These are phyloP conservation scores for Aphidius ervi DNA, from an alignment of 1,140 invertebrate genomes.

Conservation along the genomic window DNA sequence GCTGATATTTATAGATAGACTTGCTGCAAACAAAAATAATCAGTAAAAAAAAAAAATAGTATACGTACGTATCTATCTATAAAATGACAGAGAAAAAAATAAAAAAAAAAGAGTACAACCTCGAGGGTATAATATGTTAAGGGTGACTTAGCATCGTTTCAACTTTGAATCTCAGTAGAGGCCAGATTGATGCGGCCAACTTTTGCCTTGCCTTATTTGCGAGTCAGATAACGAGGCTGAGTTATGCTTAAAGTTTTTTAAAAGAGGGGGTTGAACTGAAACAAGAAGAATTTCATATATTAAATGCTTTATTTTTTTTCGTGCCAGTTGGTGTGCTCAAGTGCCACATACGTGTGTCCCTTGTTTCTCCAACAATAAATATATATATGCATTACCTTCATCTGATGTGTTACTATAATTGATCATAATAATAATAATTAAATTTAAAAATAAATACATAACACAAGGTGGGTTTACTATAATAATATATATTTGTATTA, in stretches of 20 bases:
- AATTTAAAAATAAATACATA: too few species aligned
- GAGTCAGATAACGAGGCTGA: conserved; percentile 56
- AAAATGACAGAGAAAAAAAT: conserved; percentile 14
- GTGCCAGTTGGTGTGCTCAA: conserved; percentile 9
- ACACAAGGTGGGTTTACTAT: too few species aligned
- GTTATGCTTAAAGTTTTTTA: conserved; percentile 50
- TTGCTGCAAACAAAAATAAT: conserved; percentile 17
- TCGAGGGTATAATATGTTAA: conserved; percentile 52
- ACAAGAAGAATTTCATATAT: neutral
- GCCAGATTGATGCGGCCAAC: conserved; percentile 55
- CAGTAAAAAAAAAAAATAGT: conserved; percentile 31
- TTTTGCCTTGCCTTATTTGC: conserved; percentile 55
- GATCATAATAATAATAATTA: too few species aligned
- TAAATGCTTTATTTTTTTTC: conserved; percentile 24
- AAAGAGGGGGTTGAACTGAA: neutral
- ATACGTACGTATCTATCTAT: neutral
- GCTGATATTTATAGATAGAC: neutral
- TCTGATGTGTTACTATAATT: too few species aligned
- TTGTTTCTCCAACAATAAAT: neutral
- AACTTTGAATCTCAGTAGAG: conserved; percentile 53
- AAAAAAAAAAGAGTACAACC: conserved; percentile 22
- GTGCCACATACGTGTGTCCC: conserved; percentile 12
- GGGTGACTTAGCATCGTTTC: conserved; percentile 54
- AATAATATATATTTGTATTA: too few species aligned
- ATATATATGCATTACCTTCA: too few species aligned